Evolutionary conservation across 1,140 invertebrate species (phyloP), one percentile per base, ranked within the genome.

Genomic region (Trichonephila clavipes): DNA sequence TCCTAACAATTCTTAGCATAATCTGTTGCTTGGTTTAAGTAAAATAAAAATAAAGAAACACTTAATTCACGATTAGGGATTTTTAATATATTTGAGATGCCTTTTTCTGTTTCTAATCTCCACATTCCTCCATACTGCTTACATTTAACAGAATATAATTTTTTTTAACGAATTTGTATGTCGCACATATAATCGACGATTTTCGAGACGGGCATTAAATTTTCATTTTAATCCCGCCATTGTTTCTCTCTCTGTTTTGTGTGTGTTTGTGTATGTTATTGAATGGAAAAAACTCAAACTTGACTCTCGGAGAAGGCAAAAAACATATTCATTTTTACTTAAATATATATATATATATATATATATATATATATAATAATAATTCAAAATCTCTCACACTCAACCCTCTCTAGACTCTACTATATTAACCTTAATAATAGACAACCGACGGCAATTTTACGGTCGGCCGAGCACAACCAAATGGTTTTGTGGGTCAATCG

Each of bases 401-500:
- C 61, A 62, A 62, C 61, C 61, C 16, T 77, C 69, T 34, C 28
- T 59, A 58, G 21, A 40, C 44, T 83, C 51, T 51, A 58, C 82
- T 59, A 21, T 61, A 59, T 44, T 59, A 85, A 85, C 58, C 59
- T 85, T 85, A 61, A 51, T 85, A 85, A 85, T 40, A 61, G 82
- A 24, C 51, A 10, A 44, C n/a, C 82, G 58, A 85, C n/a, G 82
- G 58, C 82, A 58, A 85, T 85, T 85, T 85, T 24, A 85, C 51
- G 82, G 44, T 85, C 10, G 82, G 82, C 14, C 61, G 82, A 59
- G 16, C 51, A 59, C 40, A 28, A 58, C 19, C 44, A 44, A 61
- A 58, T 59, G n/a, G 24, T 19, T 85, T 85, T 85, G 58, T 61
- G 34, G 82, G 82, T 85, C 82, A 85, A 28, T 85, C n/a, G 82